These are phyloP conservation scores for Lagopus muta DNA, from an alignment of 2,113 vertebrate species.

Conservation along the genomic window DNA sequence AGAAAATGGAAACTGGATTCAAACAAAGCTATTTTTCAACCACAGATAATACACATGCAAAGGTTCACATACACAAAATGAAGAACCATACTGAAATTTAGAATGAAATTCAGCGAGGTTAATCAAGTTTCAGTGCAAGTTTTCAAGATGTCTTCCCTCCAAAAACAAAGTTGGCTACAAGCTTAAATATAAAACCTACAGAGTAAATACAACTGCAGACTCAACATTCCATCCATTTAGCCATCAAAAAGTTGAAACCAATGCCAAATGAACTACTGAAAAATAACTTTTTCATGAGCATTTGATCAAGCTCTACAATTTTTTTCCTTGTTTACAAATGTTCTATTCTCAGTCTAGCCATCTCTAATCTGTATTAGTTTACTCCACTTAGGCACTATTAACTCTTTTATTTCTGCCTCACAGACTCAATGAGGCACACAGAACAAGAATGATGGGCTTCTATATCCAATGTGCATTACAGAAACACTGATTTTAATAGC, in stretches of 20 bases:
- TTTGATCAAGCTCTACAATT: not conserved
- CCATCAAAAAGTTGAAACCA: not conserved
- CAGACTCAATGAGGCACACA: not conserved
- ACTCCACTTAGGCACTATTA: not conserved
- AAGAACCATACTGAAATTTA: not conserved
- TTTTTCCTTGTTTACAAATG: not conserved
- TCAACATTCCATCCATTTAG: not conserved
- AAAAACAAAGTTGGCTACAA: not conserved
- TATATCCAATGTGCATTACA: not conserved
- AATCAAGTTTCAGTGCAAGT: not conserved
- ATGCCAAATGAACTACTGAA: fast-evolving
- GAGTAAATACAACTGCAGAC: not conserved
- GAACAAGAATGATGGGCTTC: not conserved
- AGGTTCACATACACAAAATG: not conserved
- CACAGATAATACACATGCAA: not conserved
- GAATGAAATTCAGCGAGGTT: not conserved
- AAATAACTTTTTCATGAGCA: not conserved
- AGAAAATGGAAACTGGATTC: not conserved
- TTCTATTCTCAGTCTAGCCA: not conserved
- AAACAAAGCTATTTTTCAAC: not conserved
- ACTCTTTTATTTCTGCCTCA: not conserved
- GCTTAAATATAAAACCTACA: not conserved
- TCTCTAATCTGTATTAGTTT: not conserved
- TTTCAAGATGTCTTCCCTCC: not conserved
- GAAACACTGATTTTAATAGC: not conserved